Evolutionary conservation across 2,797 vertebrate species (phyloP).

Genomic region (Sciurus carolinensis): DNA sequence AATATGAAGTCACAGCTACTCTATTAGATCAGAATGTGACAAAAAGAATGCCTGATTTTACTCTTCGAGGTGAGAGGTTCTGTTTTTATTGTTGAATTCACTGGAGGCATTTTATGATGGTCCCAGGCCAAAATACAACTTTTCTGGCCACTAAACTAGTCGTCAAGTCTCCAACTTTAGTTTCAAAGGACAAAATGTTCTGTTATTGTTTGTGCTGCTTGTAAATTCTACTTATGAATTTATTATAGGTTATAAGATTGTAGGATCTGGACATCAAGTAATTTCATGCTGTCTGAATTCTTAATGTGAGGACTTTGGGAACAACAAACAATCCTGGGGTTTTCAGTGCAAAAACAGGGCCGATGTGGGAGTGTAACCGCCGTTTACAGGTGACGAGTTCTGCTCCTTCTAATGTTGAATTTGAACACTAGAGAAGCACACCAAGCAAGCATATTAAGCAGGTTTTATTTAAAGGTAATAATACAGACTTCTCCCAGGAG

Average conservation of each 20-base stretch:
- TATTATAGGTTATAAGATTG: not conserved
- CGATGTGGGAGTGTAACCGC: not conserved
- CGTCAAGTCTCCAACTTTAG: constrained; percentile 11
- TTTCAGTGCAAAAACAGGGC: not conserved
- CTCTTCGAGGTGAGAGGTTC: not conserved
- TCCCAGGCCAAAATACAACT: constrained; percentile 31
- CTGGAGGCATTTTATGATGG: constrained; percentile 12
- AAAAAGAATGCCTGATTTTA: constrained; percentile 54
- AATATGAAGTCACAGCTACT: constrained; percentile 76
- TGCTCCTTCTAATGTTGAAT: too few species aligned
- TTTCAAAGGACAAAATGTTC: constrained; percentile 39
- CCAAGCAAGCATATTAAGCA: too few species aligned
- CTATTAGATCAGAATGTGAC: constrained; percentile 64
- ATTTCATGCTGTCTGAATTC: constrained; percentile 62
- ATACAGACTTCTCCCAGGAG: too few species aligned
- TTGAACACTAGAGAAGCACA: too few species aligned
- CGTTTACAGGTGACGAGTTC: too few species aligned
- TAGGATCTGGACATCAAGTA: constrained; percentile 29
- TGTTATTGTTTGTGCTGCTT: constrained; percentile 48
- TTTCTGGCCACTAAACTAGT: constrained; percentile 36
- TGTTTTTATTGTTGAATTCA: constrained; percentile 52
- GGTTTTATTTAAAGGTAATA: too few species aligned
- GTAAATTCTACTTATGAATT: constrained; percentile 43
- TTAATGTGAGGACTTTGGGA: constrained; percentile 42
- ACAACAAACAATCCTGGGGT: not conserved